Percentiles rank a stretch among this genome's conserved stretches.
Evolutionary conservation across 23 tunicate species (phyloP).

Genomic region (Halocynthia aurantium): DNA sequence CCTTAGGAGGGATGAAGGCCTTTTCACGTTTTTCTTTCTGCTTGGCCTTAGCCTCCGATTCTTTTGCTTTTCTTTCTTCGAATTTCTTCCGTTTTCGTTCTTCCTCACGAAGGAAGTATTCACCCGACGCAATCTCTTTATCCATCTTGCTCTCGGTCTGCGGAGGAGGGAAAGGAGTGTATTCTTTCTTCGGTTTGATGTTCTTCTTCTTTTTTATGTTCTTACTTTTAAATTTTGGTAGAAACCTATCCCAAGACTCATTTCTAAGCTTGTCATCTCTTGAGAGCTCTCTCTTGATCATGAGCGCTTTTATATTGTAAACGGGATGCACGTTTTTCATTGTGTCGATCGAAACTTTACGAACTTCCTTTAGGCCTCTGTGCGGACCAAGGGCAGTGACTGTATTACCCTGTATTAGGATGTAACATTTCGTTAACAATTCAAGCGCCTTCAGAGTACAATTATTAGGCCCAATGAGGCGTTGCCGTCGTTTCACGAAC

Average conservation of each 20-base stretch:
- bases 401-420: slow-evolving; percentile 92
- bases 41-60: slow-evolving; percentile 38
- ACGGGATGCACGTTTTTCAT: slow-evolving; percentile 98
- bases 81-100: slow-evolving; percentile 57
- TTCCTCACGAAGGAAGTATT: slow-evolving; percentile 85
- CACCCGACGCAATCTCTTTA: slow-evolving; percentile 91
- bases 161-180: slow-evolving; percentile 99
- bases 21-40: slow-evolving; percentile 45
- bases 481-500: slow-evolving; percentile 85
- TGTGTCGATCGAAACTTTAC: slow-evolving; percentile 72
- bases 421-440: slow-evolving; percentile 83
- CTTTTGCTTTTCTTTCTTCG: slow-evolving; percentile 51
- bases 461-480: slow-evolving; percentile 91
- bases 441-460: slow-evolving; percentile 91
- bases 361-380: slow-evolving; percentile 82
- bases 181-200: slow-evolving; percentile 68
- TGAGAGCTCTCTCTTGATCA: slow-evolving; percentile 89
- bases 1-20: slow-evolving; percentile 62
- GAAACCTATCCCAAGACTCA: slow-evolving; percentile 94
- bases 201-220: slow-evolving; percentile 56
- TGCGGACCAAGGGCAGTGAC: slow-evolving; percentile 87
- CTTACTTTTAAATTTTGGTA: slow-evolving; percentile 88
- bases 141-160: slow-evolving; percentile 88
- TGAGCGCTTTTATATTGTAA: slow-evolving; percentile 86
- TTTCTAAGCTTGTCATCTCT: slow-evolving; percentile 85